Base-by-base conservation (phyloP, 92 coral and sea anemone genomes). In the Bergia sp. region DNA sequence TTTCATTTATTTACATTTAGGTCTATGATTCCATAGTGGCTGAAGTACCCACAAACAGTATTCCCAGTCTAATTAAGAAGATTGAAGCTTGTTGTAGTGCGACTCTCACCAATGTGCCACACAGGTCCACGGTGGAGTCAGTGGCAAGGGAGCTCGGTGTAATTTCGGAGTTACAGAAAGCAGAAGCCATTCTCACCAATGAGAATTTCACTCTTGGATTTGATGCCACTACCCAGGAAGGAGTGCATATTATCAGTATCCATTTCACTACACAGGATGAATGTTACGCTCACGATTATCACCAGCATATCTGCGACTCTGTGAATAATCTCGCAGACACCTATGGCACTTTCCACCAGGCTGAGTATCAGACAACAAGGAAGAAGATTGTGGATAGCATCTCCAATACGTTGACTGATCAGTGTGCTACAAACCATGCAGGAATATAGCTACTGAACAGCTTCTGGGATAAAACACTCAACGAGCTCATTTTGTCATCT, bases 1-100 rank as follows among this genome's bases (percentile, higher is more conserved):
- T 42, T 42, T 42, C 45, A 5, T 42, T 42, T 42, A 42, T 42
- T 69, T 37, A 69, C 38, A 2, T 42, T 42, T 42, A 4, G 81
- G 44, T 76, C 29, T 45, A 76, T 8, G 81, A 76, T 76, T 41
- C 81, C 81, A 76, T 75, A 37, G 81, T 76, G 49, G 49, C 47
- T 40, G 49, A 76, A 76, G 81, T 76, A 12, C 81, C 81, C 47
- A 76, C 81, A 18, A 45, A 41, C 5, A 76, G 23, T 29, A 76
- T 76, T 37, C 81, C 81, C 20, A 5, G 49, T 2, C 45, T 76
- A 1, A 41, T 76, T 76, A 40, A 41, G 47, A 40, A 41, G 47
- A 40, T 41, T 41, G 18, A 3, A 40, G 49, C 49, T 76, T 43
- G 45, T 41, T 40, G 47, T 41, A 43, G 55, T 45, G 55, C 7